A percentile compares a stretch with the other conserved stretches of the same genome.
Conservation (phyloP, 2,797 vertebrate species). For the Amblyraja radiata region DNA sequence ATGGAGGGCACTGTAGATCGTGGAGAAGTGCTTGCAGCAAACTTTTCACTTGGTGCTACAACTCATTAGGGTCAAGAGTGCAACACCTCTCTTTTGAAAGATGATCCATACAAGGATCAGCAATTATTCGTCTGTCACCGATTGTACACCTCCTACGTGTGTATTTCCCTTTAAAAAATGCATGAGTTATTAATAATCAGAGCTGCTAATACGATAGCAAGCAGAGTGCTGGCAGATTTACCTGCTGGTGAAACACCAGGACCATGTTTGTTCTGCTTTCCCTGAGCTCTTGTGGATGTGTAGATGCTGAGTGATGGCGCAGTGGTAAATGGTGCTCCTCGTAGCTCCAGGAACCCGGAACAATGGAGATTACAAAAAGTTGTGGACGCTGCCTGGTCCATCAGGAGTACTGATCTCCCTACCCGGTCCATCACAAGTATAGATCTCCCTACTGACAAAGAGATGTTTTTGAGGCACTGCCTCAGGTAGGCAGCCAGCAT, state of each 20-base stretch:
- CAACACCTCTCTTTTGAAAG: neutral
- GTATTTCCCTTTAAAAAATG: conserved; percentile 14
- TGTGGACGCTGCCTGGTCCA: too few relatives aligned
- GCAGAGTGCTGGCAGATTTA: neutral
- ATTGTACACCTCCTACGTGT: neutral
- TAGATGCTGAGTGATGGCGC: too few relatives aligned
- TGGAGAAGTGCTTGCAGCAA: too few relatives aligned
- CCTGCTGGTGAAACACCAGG: neutral
- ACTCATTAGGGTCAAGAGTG: conserved; percentile 20
- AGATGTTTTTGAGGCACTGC: too few relatives aligned
- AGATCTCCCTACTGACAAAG: too few relatives aligned
- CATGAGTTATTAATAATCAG: neutral
- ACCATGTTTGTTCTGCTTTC: neutral
- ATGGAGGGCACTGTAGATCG: too few relatives aligned
- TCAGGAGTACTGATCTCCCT: too few relatives aligned
- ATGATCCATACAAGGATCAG: neutral
- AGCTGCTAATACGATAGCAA: neutral
- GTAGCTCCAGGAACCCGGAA: too few relatives aligned
- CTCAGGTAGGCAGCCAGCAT: too few relatives aligned
- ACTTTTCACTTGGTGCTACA: conserved; percentile 6
- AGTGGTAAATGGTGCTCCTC: too few relatives aligned
- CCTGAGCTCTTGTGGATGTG: neutral
- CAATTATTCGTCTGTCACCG: conserved; percentile 14
- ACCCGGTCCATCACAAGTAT: too few relatives aligned
- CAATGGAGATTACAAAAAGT: too few relatives aligned